Percentiles rank a stretch among this genome's conserved stretches.
phyloP scores from a whole-genome alignment of 2,797 vertebrate genomes.

The Pangasius krempfi region DNA sequence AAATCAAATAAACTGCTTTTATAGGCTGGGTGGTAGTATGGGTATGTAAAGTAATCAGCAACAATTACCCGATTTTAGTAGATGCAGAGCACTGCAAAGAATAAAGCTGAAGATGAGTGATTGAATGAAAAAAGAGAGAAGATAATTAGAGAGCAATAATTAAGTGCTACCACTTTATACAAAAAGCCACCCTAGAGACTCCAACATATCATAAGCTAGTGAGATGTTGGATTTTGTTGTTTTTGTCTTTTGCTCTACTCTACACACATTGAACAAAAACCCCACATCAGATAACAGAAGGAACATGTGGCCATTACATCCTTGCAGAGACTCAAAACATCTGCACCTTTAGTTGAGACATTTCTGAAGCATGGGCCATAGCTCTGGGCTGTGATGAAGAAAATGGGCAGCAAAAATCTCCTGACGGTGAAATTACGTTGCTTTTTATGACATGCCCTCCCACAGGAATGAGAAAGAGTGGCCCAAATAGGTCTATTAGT shows the following conservation, averaged over 20 bases:
- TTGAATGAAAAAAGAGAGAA: not conserved
- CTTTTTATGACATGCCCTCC: constrained; percentile 47
- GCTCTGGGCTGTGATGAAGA: constrained; percentile 23
- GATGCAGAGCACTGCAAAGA: not conserved
- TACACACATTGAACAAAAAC: constrained; percentile 7
- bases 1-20: constrained; percentile 6
- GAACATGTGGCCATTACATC: constrained; percentile 38
- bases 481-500: constrained; percentile 45
- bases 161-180: not conserved
- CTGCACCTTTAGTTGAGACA: constrained; percentile 26
- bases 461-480: constrained; percentile 33
- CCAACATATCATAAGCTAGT: not conserved
- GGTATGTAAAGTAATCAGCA: not conserved
- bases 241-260: constrained; percentile 24
- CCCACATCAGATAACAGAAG: not conserved
- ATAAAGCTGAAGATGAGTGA: not conserved
- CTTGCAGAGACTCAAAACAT: constrained; percentile 48
- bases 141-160: not conserved
- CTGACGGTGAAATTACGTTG: constrained; percentile 48
- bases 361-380: not conserved
- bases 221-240: not conserved
- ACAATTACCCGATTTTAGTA: not conserved
- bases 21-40: not conserved
- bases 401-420: constrained; percentile 45
- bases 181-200: not conserved